phyloP scores from a whole-genome alignment of 2,113 vertebrate species.

The Peromyscus californicus region DNA sequence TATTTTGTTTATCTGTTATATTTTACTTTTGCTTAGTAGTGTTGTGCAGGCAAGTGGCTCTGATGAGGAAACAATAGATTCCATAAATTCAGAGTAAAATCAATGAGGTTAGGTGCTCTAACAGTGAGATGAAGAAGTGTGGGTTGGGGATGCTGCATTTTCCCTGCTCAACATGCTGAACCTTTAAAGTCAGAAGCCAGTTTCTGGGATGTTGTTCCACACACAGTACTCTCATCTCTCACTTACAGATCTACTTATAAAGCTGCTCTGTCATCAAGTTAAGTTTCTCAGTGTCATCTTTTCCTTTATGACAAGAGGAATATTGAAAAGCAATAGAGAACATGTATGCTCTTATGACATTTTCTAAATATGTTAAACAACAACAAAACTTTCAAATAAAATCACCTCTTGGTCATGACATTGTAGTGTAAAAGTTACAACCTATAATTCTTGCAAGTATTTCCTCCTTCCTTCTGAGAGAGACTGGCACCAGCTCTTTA shows the following conservation, averaged over 20 bases:
- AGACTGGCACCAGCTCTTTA: slow-evolving; percentile 34
- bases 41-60: slow-evolving; percentile 75
- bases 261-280: slow-evolving; percentile 25
- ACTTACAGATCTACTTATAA: slow-evolving; percentile 65
- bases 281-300: slow-evolving; percentile 50
- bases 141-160: slow-evolving; percentile 69
- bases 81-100: slow-evolving; percentile 84
- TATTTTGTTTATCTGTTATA: slow-evolving; percentile 77
- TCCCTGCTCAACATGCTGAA: slow-evolving; percentile 58
- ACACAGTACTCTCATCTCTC: slow-evolving; percentile 63
- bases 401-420: slow-evolving; percentile 48
- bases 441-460: slow-evolving; percentile 39
- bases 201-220: slow-evolving; percentile 53
- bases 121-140: slow-evolving; percentile 68
- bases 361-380: slow-evolving; percentile 43
- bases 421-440: slow-evolving; percentile 64
- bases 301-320: slow-evolving; percentile 54
- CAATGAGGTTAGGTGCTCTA: slow-evolving; percentile 81
- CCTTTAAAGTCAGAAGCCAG: slow-evolving; percentile 76
- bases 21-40: slow-evolving; percentile 83
- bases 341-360: background rate
- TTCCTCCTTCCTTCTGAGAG: background rate
- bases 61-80: slow-evolving; percentile 85
- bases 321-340: slow-evolving; percentile 45
- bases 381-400: background rate